Conservation (phyloP, 1,140 invertebrate species). For the Paramacrobiotus metropolitanus region DNA sequence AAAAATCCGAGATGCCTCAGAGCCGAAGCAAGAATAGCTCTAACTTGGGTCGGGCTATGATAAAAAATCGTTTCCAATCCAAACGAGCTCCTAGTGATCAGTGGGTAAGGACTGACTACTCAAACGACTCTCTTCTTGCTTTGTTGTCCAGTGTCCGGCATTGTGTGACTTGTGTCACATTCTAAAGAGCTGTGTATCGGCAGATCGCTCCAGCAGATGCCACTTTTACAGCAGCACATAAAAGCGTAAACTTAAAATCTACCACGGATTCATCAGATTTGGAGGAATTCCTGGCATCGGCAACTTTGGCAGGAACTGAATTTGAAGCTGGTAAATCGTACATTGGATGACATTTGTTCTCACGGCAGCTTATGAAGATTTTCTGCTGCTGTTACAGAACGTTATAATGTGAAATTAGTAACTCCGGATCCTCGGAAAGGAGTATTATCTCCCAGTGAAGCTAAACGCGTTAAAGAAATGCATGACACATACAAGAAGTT, state of each 20-base stretch:
- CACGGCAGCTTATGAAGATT: background rate
- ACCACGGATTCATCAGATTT: conserved; percentile 84
- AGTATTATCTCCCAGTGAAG: conserved; percentile 38
- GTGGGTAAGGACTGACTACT: no score
- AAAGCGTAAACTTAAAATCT: conserved; percentile 61
- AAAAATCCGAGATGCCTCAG: background rate
- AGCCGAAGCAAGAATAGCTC: background rate
- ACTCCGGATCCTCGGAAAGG: conserved; percentile 34
- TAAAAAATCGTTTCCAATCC: background rate
- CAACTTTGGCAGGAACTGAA: conserved; percentile 71
- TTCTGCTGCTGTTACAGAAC: conserved; percentile 33
- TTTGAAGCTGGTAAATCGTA: conserved; percentile 35
- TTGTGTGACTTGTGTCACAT: no score
- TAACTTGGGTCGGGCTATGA: background rate
- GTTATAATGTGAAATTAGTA: conserved; percentile 57
- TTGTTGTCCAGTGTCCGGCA: no score
- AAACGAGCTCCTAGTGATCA: background rate
- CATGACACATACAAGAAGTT: conserved; percentile 39
- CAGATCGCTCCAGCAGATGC: background rate
- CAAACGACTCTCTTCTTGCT: no score
- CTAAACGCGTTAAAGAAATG: conserved; percentile 28
- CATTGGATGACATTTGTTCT: conserved; percentile 11
- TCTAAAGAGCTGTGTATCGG: no score
- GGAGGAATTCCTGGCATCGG: conserved; percentile 81
- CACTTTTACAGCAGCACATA: conserved; percentile 55